Evolutionary conservation across 2,797 vertebrate genomes (phyloP).

Genomic region (Emys orbicularis): DNA sequence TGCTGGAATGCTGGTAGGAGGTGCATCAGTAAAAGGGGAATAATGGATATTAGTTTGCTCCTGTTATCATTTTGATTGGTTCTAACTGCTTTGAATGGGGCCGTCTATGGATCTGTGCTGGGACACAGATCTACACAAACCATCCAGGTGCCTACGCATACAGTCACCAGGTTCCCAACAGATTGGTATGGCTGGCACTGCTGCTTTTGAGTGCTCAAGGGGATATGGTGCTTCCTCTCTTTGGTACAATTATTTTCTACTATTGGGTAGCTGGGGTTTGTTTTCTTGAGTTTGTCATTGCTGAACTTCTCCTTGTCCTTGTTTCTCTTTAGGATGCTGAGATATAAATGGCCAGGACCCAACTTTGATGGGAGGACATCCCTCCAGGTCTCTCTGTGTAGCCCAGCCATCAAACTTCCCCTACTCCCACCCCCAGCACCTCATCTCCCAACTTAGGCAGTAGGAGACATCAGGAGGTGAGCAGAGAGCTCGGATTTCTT

Average conservation of each 20-base stretch:
- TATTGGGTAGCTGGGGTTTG: not conserved
- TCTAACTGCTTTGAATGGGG: not conserved
- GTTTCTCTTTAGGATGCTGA: not conserved
- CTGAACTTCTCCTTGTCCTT: not conserved
- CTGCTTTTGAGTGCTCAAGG: not conserved
- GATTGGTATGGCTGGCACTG: not conserved
- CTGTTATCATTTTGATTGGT: accelerated
- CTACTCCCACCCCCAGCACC: not conserved
- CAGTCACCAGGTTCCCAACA: not conserved
- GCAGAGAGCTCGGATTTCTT: not conserved
- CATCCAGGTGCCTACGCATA: not conserved
- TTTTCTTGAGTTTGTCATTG: not conserved
- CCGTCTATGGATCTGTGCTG: not conserved
- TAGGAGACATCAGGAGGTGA: not conserved
- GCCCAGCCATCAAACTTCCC: not conserved
- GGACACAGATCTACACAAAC: not conserved
- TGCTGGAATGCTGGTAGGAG: not conserved
- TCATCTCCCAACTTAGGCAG: not conserved
- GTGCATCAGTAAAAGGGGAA: accelerated
- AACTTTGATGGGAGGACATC: not conserved
- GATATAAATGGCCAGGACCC: not conserved
- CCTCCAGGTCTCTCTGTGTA: not conserved
- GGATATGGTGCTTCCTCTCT: not conserved
- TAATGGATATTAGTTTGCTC: not conserved
- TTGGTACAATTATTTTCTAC: not conserved